Percentiles rank a stretch among this genome's conserved stretches.
These are phyloP conservation scores for Chelmon rostratus DNA, from an alignment of 2,797 vertebrate genomes.

Conservation along the genomic window DNA sequence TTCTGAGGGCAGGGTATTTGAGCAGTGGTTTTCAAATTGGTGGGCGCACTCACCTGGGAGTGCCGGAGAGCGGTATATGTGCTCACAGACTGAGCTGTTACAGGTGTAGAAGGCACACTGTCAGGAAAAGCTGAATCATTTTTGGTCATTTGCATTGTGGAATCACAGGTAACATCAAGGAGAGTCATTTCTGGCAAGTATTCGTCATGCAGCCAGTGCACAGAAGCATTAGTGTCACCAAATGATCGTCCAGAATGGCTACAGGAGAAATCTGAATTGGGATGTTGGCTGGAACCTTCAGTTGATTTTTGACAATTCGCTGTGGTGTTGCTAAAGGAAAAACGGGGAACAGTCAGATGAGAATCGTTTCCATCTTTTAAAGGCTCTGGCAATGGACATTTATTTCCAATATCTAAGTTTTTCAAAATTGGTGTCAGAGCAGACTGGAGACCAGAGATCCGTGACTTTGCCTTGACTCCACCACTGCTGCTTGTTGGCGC, in stretches of 20 bases:
- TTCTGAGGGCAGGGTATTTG: slow-evolving; percentile 13
- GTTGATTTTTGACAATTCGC: slow-evolving; percentile 26
- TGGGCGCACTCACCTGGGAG: not conserved
- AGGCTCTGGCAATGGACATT: slow-evolving; percentile 24
- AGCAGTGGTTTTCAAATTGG: not conserved
- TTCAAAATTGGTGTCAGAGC: slow-evolving; percentile 66
- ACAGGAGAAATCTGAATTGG: not conserved
- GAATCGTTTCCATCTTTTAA: slow-evolving; percentile 5
- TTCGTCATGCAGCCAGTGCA: slow-evolving; percentile 59
- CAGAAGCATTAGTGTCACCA: not conserved
- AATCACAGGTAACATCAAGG: slow-evolving; percentile 54
- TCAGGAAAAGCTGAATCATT: slow-evolving; percentile 32
- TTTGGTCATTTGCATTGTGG: slow-evolving; percentile 34
- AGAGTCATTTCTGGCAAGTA: slow-evolving; percentile 68
- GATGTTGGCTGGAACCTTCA: not conserved
- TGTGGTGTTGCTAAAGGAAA: not conserved
- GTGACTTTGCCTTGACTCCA: slow-evolving; percentile 33
- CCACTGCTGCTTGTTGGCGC: slow-evolving; percentile 6
- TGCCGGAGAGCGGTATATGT: slow-evolving; percentile 15
- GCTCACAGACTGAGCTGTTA: not conserved
- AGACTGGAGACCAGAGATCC: slow-evolving; percentile 44
- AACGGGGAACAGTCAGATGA: not conserved
- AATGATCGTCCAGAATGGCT: not conserved
- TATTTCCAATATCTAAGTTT: slow-evolving; percentile 55
- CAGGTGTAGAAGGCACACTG: slow-evolving; percentile 25